Evolutionary conservation across 2,888 invertebrate species (phyloP).

Genomic region (Pandemis cinnamomeana): DNA sequence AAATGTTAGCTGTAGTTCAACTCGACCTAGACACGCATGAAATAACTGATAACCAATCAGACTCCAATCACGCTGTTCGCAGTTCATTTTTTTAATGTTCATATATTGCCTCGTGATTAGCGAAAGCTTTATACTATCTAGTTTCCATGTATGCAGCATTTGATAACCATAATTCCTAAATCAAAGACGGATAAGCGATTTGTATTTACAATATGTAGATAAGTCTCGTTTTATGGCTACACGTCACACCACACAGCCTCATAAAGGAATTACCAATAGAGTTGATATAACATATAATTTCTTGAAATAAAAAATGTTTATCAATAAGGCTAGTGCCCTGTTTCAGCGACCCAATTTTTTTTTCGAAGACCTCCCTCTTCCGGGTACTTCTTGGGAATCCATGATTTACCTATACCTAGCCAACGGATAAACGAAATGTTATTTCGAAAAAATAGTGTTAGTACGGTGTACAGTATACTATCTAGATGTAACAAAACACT

Average conservation of each 20-base stretch:
- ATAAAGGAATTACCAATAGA: too few relatives aligned
- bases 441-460: too few relatives aligned
- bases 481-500: too few relatives aligned
- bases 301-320: too few relatives aligned
- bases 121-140: constrained; percentile 17
- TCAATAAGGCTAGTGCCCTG: too few relatives aligned
- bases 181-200: constrained; percentile 22
- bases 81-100: constrained; percentile 8
- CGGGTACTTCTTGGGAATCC: too few relatives aligned
- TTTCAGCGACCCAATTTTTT: too few relatives aligned
- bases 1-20: not conserved
- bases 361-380: too few relatives aligned
- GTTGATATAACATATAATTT: too few relatives aligned
- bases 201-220: constrained; percentile 17
- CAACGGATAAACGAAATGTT: too few relatives aligned
- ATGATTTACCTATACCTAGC: too few relatives aligned
- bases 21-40: not conserved
- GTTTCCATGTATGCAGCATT: constrained; percentile 7
- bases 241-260: not conserved
- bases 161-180: constrained; percentile 18
- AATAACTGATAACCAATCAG: not conserved
- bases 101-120: constrained; percentile 13
- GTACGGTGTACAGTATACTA: too few relatives aligned
- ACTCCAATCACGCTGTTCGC: constrained; percentile 4
- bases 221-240: not conserved